A percentile compares a stretch with the other conserved stretches of the same genome.
These are phyloP conservation scores for Circaetus gallicus DNA, from an alignment of 2,113 vertebrate species.

Conservation along the genomic window DNA sequence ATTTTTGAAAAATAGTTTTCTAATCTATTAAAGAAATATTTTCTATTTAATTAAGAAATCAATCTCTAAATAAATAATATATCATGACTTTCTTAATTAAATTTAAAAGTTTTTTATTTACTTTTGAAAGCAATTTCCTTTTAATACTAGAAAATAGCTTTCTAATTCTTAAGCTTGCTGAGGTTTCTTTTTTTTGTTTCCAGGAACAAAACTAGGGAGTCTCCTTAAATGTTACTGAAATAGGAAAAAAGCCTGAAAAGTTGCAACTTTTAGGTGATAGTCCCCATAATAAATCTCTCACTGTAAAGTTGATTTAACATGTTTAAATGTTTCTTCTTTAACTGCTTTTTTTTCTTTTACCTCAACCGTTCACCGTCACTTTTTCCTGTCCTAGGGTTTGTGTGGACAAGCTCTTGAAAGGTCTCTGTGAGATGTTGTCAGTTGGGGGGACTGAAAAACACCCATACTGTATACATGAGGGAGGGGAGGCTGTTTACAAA, in stretches of 20 bases:
- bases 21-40: no score
- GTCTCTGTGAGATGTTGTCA: neutral
- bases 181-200: neutral
- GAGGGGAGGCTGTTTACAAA: neutral
- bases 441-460: neutral
- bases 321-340: neutral
- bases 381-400: neutral
- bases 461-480: accelerated
- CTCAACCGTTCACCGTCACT: accelerated
- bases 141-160: neutral
- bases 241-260: neutral
- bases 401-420: neutral
- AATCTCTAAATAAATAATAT: no score
- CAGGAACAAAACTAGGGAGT: neutral
- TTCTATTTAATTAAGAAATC: no score
- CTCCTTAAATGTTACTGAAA: neutral
- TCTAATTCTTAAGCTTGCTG: neutral
- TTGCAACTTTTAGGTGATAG: neutral
- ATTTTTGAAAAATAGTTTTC: no score
- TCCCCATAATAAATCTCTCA: neutral
- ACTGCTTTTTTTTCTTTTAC: neutral
- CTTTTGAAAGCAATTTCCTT: no score
- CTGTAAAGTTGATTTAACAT: neutral
- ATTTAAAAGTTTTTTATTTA: no score
- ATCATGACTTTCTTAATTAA: no score